phyloP scores from a whole-genome alignment of 37 sponge, comb jelly and placozoan species.

The Amphimedon queenslandica region DNA sequence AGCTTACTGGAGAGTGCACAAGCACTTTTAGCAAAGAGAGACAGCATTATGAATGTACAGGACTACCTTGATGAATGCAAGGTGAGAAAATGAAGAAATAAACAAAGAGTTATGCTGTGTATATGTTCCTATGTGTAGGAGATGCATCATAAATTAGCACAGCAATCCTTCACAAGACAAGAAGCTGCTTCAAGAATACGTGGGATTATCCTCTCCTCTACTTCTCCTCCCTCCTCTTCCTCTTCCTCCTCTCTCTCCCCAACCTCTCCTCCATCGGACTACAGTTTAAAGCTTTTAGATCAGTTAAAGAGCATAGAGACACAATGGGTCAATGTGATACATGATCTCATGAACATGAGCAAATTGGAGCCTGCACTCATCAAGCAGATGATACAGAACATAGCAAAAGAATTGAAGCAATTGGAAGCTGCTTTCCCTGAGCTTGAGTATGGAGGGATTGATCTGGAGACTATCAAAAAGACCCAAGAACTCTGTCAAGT shows the following conservation, averaged over 20 bases:
- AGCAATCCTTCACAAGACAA: background rate
- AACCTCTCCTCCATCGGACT: background rate
- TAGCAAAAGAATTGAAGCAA: slow-evolving; percentile 5
- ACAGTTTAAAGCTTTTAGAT: background rate
- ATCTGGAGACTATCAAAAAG: background rate
- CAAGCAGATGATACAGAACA: slow-evolving; percentile 17
- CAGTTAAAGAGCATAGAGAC: slow-evolving; percentile 8
- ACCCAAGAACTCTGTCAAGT: background rate
- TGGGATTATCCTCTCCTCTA: background rate
- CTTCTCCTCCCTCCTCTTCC: background rate
- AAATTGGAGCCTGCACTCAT: slow-evolving; percentile 22
- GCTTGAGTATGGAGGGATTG: background rate
- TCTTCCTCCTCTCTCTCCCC: background rate
- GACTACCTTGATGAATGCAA: slow-evolving; percentile 26
- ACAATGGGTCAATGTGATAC: slow-evolving; percentile 11
- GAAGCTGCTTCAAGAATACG: slow-evolving; percentile 8
- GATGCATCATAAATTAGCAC: background rate
- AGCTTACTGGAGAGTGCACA: slow-evolving; percentile 12
- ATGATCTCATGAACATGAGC: slow-evolving; percentile 21
- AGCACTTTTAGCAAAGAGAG: slow-evolving; percentile 14
- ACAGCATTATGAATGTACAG: slow-evolving; percentile 16
- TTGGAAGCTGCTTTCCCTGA: background rate
- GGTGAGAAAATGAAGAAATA: slow-evolving; percentile 6
- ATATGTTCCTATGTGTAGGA: slow-evolving; percentile 7
- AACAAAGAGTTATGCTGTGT: background rate